Percentiles rank a stretch among this genome's conserved stretches.
These are phyloP conservation scores for Myotis davidii DNA, from an alignment of 2,113 vertebrate species.

Conservation along the genomic window DNA sequence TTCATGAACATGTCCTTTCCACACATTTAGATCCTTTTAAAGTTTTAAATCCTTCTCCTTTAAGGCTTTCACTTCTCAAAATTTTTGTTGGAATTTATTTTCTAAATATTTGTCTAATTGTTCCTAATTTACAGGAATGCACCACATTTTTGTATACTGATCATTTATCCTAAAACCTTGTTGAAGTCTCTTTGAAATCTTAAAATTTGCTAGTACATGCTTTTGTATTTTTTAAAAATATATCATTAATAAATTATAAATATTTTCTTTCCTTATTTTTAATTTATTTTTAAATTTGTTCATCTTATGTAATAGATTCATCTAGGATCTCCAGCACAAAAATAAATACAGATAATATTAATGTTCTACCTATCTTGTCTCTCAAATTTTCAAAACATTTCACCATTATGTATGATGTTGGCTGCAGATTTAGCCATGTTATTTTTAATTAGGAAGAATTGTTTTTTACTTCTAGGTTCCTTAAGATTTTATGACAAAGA, in stretches of 20 bases:
- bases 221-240: not conserved
- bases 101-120: not conserved
- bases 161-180: not conserved
- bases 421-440: not conserved
- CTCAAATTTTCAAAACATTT: constrained; percentile 10
- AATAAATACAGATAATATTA: not conserved
- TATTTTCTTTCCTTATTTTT: not conserved
- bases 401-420: not conserved
- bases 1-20: not conserved
- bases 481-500: not conserved
- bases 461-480: not conserved
- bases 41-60: not conserved
- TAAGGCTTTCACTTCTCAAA: not conserved
- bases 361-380: not conserved
- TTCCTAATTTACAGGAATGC: not conserved
- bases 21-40: not conserved
- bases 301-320: not conserved
- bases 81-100: not conserved
- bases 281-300: not conserved
- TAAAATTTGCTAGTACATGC: not conserved
- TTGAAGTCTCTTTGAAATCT: not conserved
- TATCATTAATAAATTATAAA: not conserved
- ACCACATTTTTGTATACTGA: not conserved
- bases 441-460: constrained; percentile 2
- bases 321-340: not conserved